Conservation (phyloP, 1,140 invertebrate genomes). For the Colletes gigas region DNA sequence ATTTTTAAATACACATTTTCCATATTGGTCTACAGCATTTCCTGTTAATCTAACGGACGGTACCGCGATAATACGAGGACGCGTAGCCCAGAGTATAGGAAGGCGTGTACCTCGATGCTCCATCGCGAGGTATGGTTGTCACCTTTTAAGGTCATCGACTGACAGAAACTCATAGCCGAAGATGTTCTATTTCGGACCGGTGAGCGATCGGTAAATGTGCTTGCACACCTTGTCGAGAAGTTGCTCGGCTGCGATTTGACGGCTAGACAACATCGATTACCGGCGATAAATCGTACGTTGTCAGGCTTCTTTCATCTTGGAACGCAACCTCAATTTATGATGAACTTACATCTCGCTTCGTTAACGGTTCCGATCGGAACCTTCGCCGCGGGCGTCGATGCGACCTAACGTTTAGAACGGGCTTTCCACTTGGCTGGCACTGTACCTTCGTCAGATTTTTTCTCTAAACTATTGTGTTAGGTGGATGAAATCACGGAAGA, state of each 20-base stretch:
- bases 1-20: too few species aligned
- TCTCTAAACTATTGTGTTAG: too few species aligned
- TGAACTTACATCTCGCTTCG: conserved; percentile 34
- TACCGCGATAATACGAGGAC: too few species aligned
- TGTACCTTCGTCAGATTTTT: too few species aligned
- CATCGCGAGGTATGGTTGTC: conserved; percentile 25
- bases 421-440: background rate
- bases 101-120: conserved; percentile 1
- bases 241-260: conserved; percentile 5
- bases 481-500: too few species aligned
- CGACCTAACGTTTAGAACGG: background rate
- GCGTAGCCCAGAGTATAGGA: too few species aligned
- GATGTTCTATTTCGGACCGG: conserved; percentile 29
- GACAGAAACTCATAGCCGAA: conserved; percentile 29
- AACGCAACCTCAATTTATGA: conserved; percentile 48
- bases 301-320: conserved; percentile 34
- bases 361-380: conserved; percentile 45
- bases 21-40: too few species aligned
- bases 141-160: conserved; percentile 41
- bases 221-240: conserved; percentile 1
- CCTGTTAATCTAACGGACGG: too few species aligned
- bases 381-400: conserved; percentile 19
- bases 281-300: conserved; percentile 46
- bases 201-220: background rate
- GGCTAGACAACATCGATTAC: conserved; percentile 45